Conservation (phyloP, 2,113 vertebrate genomes). For the Deroptyus accipitrinus region DNA sequence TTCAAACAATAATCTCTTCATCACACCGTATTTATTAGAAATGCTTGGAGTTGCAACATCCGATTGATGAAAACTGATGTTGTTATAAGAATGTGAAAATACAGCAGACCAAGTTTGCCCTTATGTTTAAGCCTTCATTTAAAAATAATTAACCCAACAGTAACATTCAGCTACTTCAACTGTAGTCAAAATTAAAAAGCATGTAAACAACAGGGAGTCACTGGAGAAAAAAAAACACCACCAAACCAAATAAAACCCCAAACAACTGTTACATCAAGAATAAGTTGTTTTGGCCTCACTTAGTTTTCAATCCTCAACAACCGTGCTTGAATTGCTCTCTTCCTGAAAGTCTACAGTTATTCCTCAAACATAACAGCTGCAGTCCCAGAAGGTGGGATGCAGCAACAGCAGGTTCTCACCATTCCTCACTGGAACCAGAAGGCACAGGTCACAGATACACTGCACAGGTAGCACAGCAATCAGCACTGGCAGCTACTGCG, state of each 20-base stretch:
- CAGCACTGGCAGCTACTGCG: neutral
- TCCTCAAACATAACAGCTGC: neutral
- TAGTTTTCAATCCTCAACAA: neutral
- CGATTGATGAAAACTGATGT: neutral
- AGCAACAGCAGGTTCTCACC: neutral
- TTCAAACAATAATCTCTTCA: conserved; percentile 52
- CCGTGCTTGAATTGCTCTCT: neutral
- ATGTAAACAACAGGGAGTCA: neutral
- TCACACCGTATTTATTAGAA: conserved; percentile 10
- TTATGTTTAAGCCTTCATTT: neutral
- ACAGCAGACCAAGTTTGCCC: neutral
- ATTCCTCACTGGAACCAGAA: neutral
- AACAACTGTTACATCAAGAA: neutral
- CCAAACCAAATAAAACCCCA: neutral
- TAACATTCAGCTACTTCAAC: neutral
- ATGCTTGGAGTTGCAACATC: neutral
- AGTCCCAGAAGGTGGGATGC: neutral
- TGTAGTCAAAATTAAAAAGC: neutral
- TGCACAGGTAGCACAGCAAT: neutral
- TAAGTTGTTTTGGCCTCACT: neutral
- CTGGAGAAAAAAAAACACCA: neutral
- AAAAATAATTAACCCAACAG: neutral
- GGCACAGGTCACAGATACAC: neutral
- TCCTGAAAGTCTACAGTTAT: neutral
- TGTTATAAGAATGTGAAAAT: neutral